Conservation (phyloP, 2,113 vertebrate species). For the Sphaerodactylus townsendi region DNA sequence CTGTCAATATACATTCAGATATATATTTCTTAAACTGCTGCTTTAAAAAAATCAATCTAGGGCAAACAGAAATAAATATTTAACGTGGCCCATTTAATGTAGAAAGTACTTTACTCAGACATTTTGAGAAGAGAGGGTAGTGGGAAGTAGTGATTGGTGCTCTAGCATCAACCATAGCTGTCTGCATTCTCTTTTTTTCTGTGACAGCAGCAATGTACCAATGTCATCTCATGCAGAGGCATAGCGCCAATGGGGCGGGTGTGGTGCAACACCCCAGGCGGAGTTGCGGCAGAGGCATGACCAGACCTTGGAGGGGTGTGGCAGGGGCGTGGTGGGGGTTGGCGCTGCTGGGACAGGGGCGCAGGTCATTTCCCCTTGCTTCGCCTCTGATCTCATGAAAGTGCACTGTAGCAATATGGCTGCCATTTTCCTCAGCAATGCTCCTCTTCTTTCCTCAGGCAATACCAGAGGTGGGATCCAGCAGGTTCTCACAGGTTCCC, state of each 20-base stretch:
- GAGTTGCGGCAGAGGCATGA: no score
- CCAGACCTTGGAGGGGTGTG: no score
- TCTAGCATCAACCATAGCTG: no score
- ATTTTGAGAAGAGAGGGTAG: neutral
- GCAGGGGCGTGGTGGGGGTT: no score
- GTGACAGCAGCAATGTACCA: neutral
- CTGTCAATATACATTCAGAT: neutral
- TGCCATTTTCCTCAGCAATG: neutral
- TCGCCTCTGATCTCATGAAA: no score
- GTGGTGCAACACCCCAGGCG: no score
- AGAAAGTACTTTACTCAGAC: neutral
- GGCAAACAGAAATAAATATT: neutral
- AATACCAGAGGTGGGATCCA: no score
- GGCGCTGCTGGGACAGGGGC: no score
- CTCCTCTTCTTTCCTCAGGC: neutral
- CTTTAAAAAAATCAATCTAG: neutral
- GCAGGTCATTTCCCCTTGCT: no score
- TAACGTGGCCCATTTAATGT: neutral
- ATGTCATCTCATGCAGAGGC: no score
- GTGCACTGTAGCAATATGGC: neutral
- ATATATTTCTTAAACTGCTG: neutral
- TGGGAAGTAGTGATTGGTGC: neutral
- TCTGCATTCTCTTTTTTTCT: neutral
- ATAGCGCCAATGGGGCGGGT: no score
- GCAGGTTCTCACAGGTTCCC: no score